Conservation (phyloP, 2,888 invertebrate species). For the Tinea trinotella region DNA sequence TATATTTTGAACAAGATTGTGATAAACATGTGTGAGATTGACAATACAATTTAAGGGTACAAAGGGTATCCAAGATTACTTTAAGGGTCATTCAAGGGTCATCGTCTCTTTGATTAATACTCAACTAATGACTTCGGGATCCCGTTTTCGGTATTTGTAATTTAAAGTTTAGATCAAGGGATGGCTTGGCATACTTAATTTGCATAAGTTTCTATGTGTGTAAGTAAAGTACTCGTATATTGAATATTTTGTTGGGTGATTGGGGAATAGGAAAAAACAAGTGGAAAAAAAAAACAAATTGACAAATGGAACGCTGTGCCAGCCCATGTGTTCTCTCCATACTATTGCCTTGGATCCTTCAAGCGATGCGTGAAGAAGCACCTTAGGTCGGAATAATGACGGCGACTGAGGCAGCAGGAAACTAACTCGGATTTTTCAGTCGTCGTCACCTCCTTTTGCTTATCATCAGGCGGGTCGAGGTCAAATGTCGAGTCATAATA, state of each 20-base stretch:
- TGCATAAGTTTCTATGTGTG: constrained; percentile 1
- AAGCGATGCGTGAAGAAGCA: too few relatives aligned
- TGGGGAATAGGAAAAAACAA: too few relatives aligned
- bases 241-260: neutral
- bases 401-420: too few relatives aligned
- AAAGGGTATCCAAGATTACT: constrained; percentile 4
- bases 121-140: constrained; percentile 37
- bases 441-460: too few relatives aligned
- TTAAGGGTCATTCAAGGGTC: constrained; percentile 28
- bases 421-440: too few relatives aligned
- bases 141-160: constrained; percentile 40
- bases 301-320: too few relatives aligned
- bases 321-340: too few relatives aligned
- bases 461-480: too few relatives aligned
- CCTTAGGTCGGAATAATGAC: too few relatives aligned
- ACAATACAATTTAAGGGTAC: constrained; percentile 38
- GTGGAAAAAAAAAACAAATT: too few relatives aligned
- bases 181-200: constrained; percentile 1
- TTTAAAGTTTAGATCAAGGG: constrained; percentile 32
- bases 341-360: too few relatives aligned
- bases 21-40: constrained; percentile 50
- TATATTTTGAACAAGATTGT: constrained; percentile 24
- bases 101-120: constrained; percentile 55
- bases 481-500: too few relatives aligned
- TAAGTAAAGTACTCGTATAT: neutral